phyloP scores from a whole-genome alignment of 2,797 vertebrate species.

The Danio aesculapii region DNA sequence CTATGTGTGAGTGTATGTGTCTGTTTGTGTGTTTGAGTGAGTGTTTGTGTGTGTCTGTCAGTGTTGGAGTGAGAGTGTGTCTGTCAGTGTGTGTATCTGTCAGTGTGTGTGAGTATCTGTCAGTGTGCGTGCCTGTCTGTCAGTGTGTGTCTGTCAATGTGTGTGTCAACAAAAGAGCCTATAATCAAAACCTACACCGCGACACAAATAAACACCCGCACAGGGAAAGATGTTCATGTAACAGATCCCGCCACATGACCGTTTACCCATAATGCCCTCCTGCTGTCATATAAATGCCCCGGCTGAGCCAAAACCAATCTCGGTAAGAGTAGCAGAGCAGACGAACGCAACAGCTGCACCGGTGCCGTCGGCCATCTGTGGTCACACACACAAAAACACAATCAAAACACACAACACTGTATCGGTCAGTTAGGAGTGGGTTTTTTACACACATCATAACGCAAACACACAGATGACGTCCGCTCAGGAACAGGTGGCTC shows the following conservation, averaged over 20 bases:
- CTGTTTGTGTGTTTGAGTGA: too few species aligned
- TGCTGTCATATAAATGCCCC: conserved; percentile 23
- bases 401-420: not conserved
- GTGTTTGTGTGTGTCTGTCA: too few species aligned
- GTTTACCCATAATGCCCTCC: conserved; percentile 46
- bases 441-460: conserved; percentile 1
- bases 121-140: too few species aligned
- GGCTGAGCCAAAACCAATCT: conserved; percentile 45
- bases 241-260: conserved; percentile 12
- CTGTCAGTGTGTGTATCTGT: too few species aligned
- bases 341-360: conserved; percentile 25
- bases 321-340: conserved; percentile 39
- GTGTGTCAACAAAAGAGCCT: not conserved
- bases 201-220: conserved; percentile 21
- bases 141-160: too few species aligned
- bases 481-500: conserved; percentile 3
- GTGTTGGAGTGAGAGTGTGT: too few species aligned
- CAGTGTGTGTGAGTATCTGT: too few species aligned
- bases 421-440: not conserved
- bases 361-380: conserved; percentile 32
- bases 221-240: conserved; percentile 20
- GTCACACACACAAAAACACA: conserved; percentile 15
- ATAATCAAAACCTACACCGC: not conserved
- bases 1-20: too few species aligned
- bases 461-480: not conserved